Conservation (phyloP, 2,113 vertebrate genomes). For the Athene cunicularia region DNA sequence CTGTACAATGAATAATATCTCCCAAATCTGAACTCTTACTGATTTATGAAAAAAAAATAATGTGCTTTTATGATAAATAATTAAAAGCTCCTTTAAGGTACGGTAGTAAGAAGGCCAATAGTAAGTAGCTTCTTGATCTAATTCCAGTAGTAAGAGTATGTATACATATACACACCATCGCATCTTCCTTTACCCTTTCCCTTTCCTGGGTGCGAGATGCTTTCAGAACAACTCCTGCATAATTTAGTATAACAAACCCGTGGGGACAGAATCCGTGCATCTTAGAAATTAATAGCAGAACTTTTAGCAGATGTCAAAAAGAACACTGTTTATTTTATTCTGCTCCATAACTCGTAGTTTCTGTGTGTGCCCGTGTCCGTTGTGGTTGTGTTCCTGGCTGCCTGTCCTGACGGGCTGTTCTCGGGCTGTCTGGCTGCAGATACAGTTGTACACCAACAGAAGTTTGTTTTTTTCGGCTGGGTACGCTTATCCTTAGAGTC, state of each 20-base stretch:
- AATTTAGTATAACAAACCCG: not conserved
- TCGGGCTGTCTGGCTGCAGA: not conserved
- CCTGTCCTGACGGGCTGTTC: not conserved
- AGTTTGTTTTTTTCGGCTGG: not conserved
- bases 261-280: fast-evolving
- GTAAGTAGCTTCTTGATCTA: not conserved
- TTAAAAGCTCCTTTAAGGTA: not conserved
- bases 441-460: not conserved
- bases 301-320: not conserved
- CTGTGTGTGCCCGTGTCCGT: fast-evolving
- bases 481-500: not conserved
- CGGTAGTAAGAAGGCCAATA: not conserved
- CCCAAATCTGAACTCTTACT: not conserved
- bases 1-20: not conserved
- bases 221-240: not conserved
- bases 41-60: not conserved
- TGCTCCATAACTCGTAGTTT: not conserved
- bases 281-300: not conserved
- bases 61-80: not conserved
- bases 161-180: fast-evolving
- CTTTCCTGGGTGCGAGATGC: not conserved
- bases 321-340: not conserved
- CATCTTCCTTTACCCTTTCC: not conserved
- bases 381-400: fast-evolving
- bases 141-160: not conserved